Base-by-base conservation (phyloP, 2,888 invertebrate genomes). In the Nephrocerus scutellatus region DNA sequence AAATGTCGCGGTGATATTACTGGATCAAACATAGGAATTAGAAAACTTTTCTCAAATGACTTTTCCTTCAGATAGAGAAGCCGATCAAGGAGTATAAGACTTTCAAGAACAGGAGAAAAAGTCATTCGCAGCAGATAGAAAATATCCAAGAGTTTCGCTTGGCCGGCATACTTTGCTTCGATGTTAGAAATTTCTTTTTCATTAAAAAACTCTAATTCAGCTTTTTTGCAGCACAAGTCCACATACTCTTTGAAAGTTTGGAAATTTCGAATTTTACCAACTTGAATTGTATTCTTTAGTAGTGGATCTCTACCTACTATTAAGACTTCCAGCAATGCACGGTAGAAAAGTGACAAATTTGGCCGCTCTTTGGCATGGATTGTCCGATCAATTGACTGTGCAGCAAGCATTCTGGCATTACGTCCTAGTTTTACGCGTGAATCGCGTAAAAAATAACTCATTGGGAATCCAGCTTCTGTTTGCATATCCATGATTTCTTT, bases 401-500 rank as follows among this genome's bases (percentile, higher is more conserved):
- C 80, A 0, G 88, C 85, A 24, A 91, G 63, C 86, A 91, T 91
- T 43, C 88, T 75, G 1, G 87, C 85, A 62, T 85, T 86, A 30
- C 84, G 72, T 0, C 85, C 84, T 9, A 89, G 57, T 25, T 50
- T 53, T 46, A 72, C 68, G 25, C 70, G 61, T 38, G 64, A 65
- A 48, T 72, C 65, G 54, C 60, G 70, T 26, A 86, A 65, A 64
- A 71, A 74, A 5, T 70, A 51, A 28, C 83, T 81, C 68, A 86
- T 69, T 1, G 86, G 87, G 56, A 85, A 85, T 1, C 82, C 81
- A 14, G 51, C 51, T 1, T 58, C 60, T 1, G 49, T 54, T 39
- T 62, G 60, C 13, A 46, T 41, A 1, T 51, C 56, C 30, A 51
- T 48, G 0, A 65, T 56, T 9, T 54, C 51, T 42, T 57, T 55